Percentiles rank a stretch among this genome's conserved stretches.
Conservation (phyloP, 2,797 vertebrate genomes). For the Sylvilagus floridanus region DNA sequence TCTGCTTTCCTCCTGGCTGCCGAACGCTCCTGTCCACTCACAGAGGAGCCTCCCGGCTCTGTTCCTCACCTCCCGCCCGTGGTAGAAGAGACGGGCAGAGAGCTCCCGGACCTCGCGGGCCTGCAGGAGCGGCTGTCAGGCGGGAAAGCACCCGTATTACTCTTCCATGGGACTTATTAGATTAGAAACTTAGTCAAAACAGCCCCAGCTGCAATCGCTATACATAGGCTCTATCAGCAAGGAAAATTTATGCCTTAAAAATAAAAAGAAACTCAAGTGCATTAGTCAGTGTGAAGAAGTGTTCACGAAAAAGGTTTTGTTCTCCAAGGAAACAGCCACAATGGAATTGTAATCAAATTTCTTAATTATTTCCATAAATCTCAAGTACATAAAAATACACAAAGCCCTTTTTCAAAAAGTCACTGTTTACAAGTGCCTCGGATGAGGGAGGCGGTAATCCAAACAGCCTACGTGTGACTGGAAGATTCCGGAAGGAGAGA, state of each 20-base stretch:
- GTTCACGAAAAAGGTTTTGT: conserved; percentile 58
- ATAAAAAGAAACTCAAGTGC: conserved; percentile 61
- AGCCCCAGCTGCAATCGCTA: conserved; percentile 3
- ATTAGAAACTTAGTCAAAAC: conserved; percentile 66
- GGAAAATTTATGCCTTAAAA: conserved; percentile 68
- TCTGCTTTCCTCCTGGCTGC: neutral
- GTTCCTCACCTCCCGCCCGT: no score
- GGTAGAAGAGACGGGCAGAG: neutral
- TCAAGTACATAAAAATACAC: conserved; percentile 59
- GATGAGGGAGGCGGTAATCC: neutral
- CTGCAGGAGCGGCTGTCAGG: neutral
- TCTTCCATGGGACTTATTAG: conserved; percentile 65
- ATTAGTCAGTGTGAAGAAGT: conserved; percentile 67
- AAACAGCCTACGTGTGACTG: neutral
- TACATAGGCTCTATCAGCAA: conserved; percentile 49
- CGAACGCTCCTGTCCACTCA: no score
- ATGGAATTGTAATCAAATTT: conserved; percentile 81
- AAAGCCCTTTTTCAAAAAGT: conserved; percentile 70
- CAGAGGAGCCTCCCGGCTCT: rapidly evolving
- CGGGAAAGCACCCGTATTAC: neutral
- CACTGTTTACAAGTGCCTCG: conserved; percentile 70
- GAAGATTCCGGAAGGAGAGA: conserved; percentile 51
- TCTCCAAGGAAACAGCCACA: conserved; percentile 74
- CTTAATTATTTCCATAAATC: conserved; percentile 82
- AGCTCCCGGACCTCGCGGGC: neutral